Conservation (phyloP, 2,113 vertebrate species). For the Tenebrosternarchus preto region DNA sequence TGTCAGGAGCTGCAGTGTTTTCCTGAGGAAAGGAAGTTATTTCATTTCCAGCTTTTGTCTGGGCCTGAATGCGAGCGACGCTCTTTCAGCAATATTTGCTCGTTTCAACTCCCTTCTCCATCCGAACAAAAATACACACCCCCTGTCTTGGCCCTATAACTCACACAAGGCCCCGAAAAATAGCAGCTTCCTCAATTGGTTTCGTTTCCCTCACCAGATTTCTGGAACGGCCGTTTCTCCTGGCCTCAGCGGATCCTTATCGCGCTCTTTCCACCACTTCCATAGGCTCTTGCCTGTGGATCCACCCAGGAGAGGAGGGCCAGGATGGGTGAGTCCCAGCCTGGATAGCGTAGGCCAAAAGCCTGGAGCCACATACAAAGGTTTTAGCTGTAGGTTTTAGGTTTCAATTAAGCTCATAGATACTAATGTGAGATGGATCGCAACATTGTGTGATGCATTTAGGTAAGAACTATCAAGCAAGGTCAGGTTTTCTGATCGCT, state of each 20-base stretch:
- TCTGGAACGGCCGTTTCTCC: slow-evolving; percentile 82
- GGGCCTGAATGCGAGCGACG: slow-evolving; percentile 90
- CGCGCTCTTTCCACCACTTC: slow-evolving; percentile 85
- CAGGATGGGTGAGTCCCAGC: slow-evolving; percentile 51
- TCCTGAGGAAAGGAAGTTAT: slow-evolving; percentile 92
- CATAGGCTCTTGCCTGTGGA: slow-evolving; percentile 59
- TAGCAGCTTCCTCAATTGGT: slow-evolving; percentile 99
- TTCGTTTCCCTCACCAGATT: slow-evolving; percentile 84
- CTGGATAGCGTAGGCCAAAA: slow-evolving; percentile 35
- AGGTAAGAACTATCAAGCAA: not conserved
- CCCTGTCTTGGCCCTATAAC: slow-evolving; percentile 85
- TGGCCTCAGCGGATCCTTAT: slow-evolving; percentile 84
- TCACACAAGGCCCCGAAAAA: slow-evolving; percentile 91
- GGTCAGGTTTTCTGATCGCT: not conserved
- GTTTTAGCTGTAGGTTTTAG: not conserved
- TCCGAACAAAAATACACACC: slow-evolving; percentile 98
- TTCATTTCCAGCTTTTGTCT: slow-evolving; percentile 99
- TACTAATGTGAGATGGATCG: not conserved
- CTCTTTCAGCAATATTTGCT: slow-evolving; percentile 98
- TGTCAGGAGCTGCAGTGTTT: slow-evolving; percentile 87
- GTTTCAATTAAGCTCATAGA: not conserved
- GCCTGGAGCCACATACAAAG: slow-evolving; percentile 6
- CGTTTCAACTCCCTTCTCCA: slow-evolving; percentile 87
- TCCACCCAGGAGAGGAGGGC: slow-evolving; percentile 44
- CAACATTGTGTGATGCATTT: not conserved